Base-by-base conservation (phyloP, 2,113 vertebrate species). In the Sorex fumeus region DNA sequence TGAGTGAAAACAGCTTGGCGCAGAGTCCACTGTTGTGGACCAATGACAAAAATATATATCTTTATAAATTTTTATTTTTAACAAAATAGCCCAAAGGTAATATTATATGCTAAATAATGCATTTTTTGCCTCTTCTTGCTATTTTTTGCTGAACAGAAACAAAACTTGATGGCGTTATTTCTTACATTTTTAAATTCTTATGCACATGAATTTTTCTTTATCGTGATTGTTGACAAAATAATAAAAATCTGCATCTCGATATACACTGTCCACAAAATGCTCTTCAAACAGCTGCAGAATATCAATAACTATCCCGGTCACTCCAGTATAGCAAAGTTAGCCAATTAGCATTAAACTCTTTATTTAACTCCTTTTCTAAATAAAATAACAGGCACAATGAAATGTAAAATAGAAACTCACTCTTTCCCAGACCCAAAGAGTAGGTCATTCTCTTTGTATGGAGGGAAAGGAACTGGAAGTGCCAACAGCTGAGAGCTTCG, bases 301-400 rank as follows among this genome's bases (percentile, higher is more conserved):
- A 91, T 8, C 72, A 84, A 36, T 92, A 88, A 91, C 88, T 93
- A 89, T 78, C n/a, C 43, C 86, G 91, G 60, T 82, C 75, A 90
- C 27, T 86, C 8, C 40, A 84, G 23, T 36, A n/a, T 25, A 85
- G 53, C 53, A 53, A 91, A 91, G 91, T 90, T 82, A 94, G 43
- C 25, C 47, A 89, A 16, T 21, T 40, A 91, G 57, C 53, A 87
- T 76, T 96, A 89, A 95, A 79, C n/a, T 81, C 23, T 19, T 88
- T 2, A 87, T 72, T 96, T 91, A 95, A 79, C n/a, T 81, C 23
- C 21, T 88, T 2, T 15, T 25, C 69, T 93, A 40, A 40, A 74
- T 85, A 94, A 91, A 88, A 84, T 47, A 92, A 71, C 25, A 34
- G 64, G 11, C 34, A 82, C 47, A 87, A 96, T 91, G 34, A 93